Evolutionary conservation across 1,140 invertebrate species (phyloP).

Genomic region (Heliconius eleuchia): DNA sequence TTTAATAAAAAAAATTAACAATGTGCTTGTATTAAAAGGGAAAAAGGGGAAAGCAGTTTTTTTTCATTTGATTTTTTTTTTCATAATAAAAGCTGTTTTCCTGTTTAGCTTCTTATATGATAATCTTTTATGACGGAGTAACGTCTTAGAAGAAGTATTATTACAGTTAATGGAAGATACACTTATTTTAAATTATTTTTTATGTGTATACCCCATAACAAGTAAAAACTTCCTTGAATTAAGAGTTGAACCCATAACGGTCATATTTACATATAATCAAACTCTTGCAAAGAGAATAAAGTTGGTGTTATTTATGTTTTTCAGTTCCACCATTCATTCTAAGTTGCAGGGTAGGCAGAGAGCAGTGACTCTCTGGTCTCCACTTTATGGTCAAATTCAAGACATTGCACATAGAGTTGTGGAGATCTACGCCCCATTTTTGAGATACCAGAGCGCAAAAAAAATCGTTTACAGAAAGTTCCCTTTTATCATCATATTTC

Average conservation of each 20-base stretch:
- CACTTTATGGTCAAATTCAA: neutral
- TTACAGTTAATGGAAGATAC: too few species aligned
- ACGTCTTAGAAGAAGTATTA: too few species aligned
- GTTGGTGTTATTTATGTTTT: too few species aligned
- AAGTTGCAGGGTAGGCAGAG: neutral
- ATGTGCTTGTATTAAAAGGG: neutral
- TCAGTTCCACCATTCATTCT: neutral
- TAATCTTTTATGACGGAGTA: neutral
- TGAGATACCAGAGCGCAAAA: neutral
- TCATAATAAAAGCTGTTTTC: neutral
- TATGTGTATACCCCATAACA: too few species aligned
- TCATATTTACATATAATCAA: too few species aligned
- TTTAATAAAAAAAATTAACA: constrained; percentile 1
- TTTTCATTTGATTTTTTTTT: neutral
- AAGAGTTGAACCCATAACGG: too few species aligned
- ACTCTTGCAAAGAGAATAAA: too few species aligned
- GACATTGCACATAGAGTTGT: too few species aligned
- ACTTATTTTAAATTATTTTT: too few species aligned
- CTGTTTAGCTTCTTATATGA: neutral
- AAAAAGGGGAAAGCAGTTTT: neutral
- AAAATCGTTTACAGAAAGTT: neutral
- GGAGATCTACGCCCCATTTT: neutral
- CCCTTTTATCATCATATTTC: constrained; percentile 10
- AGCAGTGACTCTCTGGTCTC: neutral
- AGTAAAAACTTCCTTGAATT: too few species aligned